Conservation (phyloP, 2,888 invertebrate species). For the Acrobasis consociella region DNA sequence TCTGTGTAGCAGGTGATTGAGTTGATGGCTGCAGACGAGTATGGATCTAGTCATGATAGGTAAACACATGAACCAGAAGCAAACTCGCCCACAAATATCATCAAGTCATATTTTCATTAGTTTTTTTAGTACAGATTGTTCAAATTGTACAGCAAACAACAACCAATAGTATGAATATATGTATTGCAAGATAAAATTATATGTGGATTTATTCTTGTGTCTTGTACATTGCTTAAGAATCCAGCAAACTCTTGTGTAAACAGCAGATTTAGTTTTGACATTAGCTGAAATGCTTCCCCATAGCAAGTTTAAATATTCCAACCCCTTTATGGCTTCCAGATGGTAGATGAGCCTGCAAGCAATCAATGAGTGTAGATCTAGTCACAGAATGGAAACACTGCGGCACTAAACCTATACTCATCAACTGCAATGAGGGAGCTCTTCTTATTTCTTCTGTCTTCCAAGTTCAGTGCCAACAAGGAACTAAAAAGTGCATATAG, state of each 20-base stretch:
- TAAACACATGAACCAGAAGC: slow-evolving; percentile 88
- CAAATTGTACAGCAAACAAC: too few species aligned
- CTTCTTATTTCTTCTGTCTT: slow-evolving; percentile 30
- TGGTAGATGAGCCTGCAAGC: slow-evolving; percentile 54
- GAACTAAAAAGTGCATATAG: slow-evolving; percentile 23
- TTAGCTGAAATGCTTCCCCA: too few species aligned
- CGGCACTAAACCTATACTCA: slow-evolving; percentile 89
- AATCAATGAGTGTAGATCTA: slow-evolving; percentile 95
- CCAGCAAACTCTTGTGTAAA: too few species aligned
- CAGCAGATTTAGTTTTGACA: too few species aligned
- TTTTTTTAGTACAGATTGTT: slow-evolving; percentile 15
- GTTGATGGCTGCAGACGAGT: slow-evolving; percentile 91
- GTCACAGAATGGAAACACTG: slow-evolving; percentile 86
- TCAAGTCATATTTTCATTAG: slow-evolving; percentile 59
- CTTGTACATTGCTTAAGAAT: too few species aligned
- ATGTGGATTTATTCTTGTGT: too few species aligned
- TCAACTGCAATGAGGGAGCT: slow-evolving; percentile 55
- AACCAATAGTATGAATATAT: too few species aligned
- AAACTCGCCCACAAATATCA: slow-evolving; percentile 90
- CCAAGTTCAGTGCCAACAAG: slow-evolving; percentile 23
- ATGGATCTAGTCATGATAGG: slow-evolving; percentile 92
- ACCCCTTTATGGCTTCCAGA: background rate
- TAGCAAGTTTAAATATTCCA: too few species aligned
- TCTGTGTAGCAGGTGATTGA: slow-evolving; percentile 49
- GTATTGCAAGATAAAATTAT: too few species aligned